Conservation (phyloP, 2,797 vertebrate species). For the Lacerta bilineata region DNA sequence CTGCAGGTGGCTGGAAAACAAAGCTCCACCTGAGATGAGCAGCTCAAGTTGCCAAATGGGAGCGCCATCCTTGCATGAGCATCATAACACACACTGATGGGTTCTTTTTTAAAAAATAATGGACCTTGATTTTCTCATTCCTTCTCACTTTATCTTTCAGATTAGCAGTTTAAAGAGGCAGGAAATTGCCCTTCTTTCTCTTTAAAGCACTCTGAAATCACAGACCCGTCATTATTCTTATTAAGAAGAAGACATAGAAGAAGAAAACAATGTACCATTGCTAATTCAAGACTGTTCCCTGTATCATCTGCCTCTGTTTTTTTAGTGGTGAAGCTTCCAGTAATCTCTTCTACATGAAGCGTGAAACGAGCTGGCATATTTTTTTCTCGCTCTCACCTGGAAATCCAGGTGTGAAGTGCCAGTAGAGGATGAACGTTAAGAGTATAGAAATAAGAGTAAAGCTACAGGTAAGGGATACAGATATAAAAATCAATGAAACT, state of each 20-base stretch:
- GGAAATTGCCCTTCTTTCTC: background rate
- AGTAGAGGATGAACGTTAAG: background rate
- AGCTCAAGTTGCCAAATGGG: too few relatives aligned
- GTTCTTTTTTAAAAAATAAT: too few relatives aligned
- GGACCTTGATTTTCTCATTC: slow-evolving; percentile 6
- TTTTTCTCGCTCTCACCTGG: background rate
- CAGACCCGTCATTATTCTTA: background rate
- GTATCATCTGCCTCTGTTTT: too few relatives aligned
- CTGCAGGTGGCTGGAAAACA: too few relatives aligned
- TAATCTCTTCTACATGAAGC: background rate
- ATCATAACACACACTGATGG: too few relatives aligned
- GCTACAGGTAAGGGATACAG: background rate
- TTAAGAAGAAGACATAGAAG: background rate
- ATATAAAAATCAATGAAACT: background rate
- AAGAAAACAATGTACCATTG: background rate
- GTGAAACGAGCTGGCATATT: background rate
- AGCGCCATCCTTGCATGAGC: too few relatives aligned
- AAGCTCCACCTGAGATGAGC: too few relatives aligned
- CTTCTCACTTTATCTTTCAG: slow-evolving; percentile 10
- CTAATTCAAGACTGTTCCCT: too few relatives aligned
- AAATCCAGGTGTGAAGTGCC: background rate
- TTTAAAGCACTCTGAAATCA: background rate
- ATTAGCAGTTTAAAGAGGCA: slow-evolving; percentile 6
- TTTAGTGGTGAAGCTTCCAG: background rate
- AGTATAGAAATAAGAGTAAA: background rate